Evolutionary conservation across 2,888 invertebrate species (phyloP).

Genomic region (Chelonus formosanus): DNA sequence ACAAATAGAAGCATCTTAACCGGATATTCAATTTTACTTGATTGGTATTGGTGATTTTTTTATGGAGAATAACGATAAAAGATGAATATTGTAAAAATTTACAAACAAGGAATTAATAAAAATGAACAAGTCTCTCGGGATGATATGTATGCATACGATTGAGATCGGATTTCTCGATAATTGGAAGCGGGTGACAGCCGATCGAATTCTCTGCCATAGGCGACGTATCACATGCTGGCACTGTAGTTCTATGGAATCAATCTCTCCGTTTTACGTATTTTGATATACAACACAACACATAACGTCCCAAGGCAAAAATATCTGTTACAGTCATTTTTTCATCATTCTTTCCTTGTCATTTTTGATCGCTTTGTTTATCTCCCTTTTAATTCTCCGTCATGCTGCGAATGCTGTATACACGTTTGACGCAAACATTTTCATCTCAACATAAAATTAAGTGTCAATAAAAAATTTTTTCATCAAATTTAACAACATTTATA

Average conservation of each 20-base stretch:
- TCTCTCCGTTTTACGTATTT: constrained; percentile 26
- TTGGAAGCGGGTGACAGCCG: constrained; percentile 18
- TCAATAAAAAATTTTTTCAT: constrained; percentile 11
- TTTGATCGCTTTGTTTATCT: constrained; percentile 12
- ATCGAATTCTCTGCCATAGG: constrained; percentile 27
- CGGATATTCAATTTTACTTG: no score
- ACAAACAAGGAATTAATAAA: neutral
- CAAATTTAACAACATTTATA: no score
- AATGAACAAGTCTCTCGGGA: constrained; percentile 17
- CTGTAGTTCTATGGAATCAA: constrained; percentile 25
- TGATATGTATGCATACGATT: constrained; percentile 12
- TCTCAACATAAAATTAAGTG: neutral
- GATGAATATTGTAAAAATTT: neutral
- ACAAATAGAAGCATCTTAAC: no score
- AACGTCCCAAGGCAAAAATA: neutral
- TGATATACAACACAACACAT: constrained; percentile 11
- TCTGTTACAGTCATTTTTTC: constrained; percentile 12
- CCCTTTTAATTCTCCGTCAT: constrained; percentile 3
- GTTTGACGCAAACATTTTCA: constrained; percentile 20
- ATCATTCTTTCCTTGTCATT: constrained; percentile 21
- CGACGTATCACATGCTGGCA: constrained; percentile 7
- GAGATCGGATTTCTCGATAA: constrained; percentile 31
- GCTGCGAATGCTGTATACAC: neutral
- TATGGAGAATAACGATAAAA: neutral
- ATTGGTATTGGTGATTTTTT: no score